These are phyloP conservation scores for Scomber colias DNA, from an alignment of 2,113 vertebrate species.

Conservation along the genomic window DNA sequence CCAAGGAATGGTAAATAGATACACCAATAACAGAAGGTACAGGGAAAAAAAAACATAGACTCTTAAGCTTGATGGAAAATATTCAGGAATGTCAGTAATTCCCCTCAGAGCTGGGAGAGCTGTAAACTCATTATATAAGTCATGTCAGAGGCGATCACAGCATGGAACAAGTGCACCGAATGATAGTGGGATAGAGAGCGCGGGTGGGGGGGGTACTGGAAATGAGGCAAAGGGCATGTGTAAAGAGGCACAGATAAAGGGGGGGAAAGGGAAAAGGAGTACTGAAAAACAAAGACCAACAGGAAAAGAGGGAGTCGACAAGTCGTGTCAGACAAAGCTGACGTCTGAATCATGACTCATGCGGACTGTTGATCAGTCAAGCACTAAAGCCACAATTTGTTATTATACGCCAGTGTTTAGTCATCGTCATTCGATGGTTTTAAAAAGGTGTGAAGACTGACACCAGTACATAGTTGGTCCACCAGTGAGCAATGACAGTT, in stretches of 20 bases:
- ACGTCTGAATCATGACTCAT: slow-evolving; percentile 52
- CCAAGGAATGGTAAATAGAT: slow-evolving; percentile 71
- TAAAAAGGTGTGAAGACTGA: no score
- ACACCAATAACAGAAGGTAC: slow-evolving; percentile 53
- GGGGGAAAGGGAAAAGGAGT: slow-evolving; percentile 26
- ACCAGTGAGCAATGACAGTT: no score
- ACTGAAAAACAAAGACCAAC: slow-evolving; percentile 35
- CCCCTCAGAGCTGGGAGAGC: slow-evolving; percentile 40
- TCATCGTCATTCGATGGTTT: not conserved
- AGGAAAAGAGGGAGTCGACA: slow-evolving; percentile 59
- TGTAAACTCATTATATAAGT: slow-evolving; percentile 71
- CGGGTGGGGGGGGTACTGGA: slow-evolving; percentile 25
- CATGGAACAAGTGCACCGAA: slow-evolving; percentile 43
- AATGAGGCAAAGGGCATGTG: slow-evolving; percentile 53
- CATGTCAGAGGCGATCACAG: slow-evolving; percentile 61
- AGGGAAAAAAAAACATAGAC: slow-evolving; percentile 35
- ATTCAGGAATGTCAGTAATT: slow-evolving; percentile 70
- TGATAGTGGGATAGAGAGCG: slow-evolving; percentile 17
- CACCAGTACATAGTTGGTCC: no score
- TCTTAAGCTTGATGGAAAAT: slow-evolving; percentile 46
- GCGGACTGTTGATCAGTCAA: slow-evolving; percentile 26
- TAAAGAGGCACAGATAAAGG: slow-evolving; percentile 40
- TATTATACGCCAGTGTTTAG: not conserved
- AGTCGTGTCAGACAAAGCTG: slow-evolving; percentile 46
- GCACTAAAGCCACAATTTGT: slow-evolving; percentile 39